Evolutionary conservation across 2,113 vertebrate species (phyloP).

Genomic region (Cyprinodon variegatus): DNA sequence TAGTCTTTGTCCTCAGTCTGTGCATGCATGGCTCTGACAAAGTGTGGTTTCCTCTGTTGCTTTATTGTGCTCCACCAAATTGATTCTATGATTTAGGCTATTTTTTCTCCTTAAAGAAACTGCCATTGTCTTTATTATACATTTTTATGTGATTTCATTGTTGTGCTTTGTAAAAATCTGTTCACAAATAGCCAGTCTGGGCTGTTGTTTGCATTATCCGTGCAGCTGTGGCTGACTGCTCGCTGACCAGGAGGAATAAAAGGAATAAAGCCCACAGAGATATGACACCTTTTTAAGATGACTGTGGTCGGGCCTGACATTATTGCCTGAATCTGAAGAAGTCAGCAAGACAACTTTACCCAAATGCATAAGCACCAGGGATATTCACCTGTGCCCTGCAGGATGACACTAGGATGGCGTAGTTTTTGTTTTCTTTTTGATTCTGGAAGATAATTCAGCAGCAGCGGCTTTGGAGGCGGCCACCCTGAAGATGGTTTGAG

Average conservation of each 20-base stretch:
- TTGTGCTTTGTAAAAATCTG: slow-evolving; percentile 12
- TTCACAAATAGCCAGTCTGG: slow-evolving; percentile 30
- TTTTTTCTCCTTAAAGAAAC: slow-evolving; percentile 38
- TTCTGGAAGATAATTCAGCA: slow-evolving; percentile 41
- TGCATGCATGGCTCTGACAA: slow-evolving; percentile 47
- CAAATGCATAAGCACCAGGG: neutral
- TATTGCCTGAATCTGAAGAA: slow-evolving; percentile 30
- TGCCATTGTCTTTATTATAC: slow-evolving; percentile 13
- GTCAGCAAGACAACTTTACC: slow-evolving; percentile 8
- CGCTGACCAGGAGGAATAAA: neutral
- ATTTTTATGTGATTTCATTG: slow-evolving; percentile 7
- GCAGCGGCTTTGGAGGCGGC: slow-evolving; percentile 51
- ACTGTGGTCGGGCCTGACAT: slow-evolving; percentile 49
- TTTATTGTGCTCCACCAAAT: slow-evolving; percentile 73
- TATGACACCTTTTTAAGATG: slow-evolving; percentile 31
- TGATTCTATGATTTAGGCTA: slow-evolving; percentile 69
- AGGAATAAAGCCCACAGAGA: slow-evolving; percentile 17
- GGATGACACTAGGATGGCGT: slow-evolving; percentile 7
- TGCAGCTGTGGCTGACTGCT: slow-evolving; percentile 7
- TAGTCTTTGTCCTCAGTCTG: slow-evolving; percentile 72
- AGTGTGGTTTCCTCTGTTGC: slow-evolving; percentile 26
- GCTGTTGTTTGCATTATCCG: slow-evolving; percentile 45
- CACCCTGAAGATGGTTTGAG: slow-evolving; percentile 47
- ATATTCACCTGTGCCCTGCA: slow-evolving; percentile 56
- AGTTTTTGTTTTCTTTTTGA: slow-evolving; percentile 5